Evolutionary conservation across 2,888 invertebrate genomes (phyloP), one percentile per base, ranked within the genome.

Genomic region (Halictus quadricinctus): DNA sequence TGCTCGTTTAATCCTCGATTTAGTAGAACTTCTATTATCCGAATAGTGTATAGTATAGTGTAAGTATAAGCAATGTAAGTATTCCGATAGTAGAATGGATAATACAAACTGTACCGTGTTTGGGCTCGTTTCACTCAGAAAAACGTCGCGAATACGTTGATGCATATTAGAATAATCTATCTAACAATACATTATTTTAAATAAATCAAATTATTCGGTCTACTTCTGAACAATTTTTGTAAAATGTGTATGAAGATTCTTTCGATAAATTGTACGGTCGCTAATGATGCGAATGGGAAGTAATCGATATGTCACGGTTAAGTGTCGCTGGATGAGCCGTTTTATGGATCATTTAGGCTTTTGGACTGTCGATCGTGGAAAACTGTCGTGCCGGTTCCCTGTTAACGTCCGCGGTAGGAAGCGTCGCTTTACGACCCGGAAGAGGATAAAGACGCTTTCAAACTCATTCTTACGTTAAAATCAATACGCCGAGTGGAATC

Each of bases 401-500:
- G n/a, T 58, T 15, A 54, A 7, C 46, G 48, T 60, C 29, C 18
- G 48, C 43, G 50, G 50, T 18, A 72, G 48, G 18, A 36, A 81
- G 29, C 15, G 54, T 25, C 36, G 74, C 46, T 83, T 83, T 72
- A 82, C 83, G 83, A 76, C 74, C 74, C 72, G 76, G 77, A 77
- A 75, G 85, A 43, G 77, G 72, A 81, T 70, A 81, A 85, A 73
- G 81, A 81, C 58, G 79, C 81, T 73, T 77, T 77, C 79, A 76
- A 85, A 86, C 73, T 46, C 54, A 76, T 81, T 76, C 81, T 85
- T 86, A 79, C 78, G 72, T 81, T 46, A 85, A 86, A 85, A 86
- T 86, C 86, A 85, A 86, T 86, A 85, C 81, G 12, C 60, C 58
- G n/a, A 75, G 76, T 60, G 78, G 81, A 78, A 85, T 85, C 85